Evolutionary conservation across 1,140 invertebrate species (phyloP).

Genomic region (Drosophila repleta): DNA sequence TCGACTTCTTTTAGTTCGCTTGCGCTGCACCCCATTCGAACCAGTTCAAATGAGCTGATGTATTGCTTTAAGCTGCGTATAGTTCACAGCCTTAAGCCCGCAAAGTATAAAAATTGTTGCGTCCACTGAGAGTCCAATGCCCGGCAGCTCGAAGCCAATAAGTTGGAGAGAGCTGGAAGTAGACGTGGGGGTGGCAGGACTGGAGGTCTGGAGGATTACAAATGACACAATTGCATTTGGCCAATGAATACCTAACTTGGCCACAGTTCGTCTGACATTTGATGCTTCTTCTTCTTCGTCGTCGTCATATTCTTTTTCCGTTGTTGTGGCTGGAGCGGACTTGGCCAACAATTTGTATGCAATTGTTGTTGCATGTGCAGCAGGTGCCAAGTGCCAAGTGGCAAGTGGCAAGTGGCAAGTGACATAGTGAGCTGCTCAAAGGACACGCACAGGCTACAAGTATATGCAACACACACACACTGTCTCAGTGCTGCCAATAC

Average conservation of each 20-base stretch:
- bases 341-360: conserved; percentile 31
- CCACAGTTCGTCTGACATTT: conserved; percentile 14
- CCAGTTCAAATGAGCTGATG: background rate
- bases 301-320: background rate
- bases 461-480: background rate
- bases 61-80: background rate
- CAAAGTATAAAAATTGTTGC: background rate
- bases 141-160: conserved; percentile 5
- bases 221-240: conserved; percentile 44
- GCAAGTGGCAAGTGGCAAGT: conserved; percentile 35
- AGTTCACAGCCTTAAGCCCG: background rate
- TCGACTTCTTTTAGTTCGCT: background rate
- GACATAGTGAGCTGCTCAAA: conserved; percentile 31
- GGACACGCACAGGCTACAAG: conserved; percentile 25
- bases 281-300: conserved; percentile 1
- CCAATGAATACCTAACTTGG: conserved; percentile 30
- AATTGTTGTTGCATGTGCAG: conserved; percentile 26
- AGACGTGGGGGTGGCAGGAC: fast-evolving
- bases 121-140: background rate
- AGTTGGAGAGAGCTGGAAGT: background rate
- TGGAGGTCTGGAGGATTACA: conserved; percentile 9
- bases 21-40: background rate
- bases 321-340: background rate
- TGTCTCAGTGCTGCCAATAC: background rate
- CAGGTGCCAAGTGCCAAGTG: conserved; percentile 41